Percentiles rank a stretch among this genome's conserved stretches.
phyloP scores from a whole-genome alignment of 2,113 vertebrate genomes.

The Gambusia holbrooki region DNA sequence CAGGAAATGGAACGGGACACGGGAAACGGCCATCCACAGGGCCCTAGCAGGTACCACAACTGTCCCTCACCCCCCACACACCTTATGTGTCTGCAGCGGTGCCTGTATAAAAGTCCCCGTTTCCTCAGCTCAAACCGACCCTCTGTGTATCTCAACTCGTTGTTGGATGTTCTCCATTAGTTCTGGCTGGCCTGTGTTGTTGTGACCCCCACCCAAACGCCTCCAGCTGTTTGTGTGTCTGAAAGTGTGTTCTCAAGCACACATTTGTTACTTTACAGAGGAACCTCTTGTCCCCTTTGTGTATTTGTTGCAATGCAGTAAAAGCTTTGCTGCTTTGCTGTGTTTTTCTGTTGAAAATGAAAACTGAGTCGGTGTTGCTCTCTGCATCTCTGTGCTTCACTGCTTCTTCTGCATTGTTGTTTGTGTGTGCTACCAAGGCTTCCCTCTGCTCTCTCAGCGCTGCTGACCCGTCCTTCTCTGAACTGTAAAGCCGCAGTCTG shows the following conservation, averaged over 20 bases:
- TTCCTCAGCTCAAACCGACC: slow-evolving; percentile 48
- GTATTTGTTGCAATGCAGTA: slow-evolving; percentile 70
- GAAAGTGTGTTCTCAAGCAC: slow-evolving; percentile 28
- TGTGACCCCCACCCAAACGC: slow-evolving; percentile 24
- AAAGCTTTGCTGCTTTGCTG: slow-evolving; percentile 63
- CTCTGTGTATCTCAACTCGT: slow-evolving; percentile 53
- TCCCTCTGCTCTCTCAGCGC: slow-evolving; percentile 53
- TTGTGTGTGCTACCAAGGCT: slow-evolving; percentile 54
- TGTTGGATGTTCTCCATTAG: slow-evolving; percentile 54
- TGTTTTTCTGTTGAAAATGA: slow-evolving; percentile 42
- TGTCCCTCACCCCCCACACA: slow-evolving; percentile 31
- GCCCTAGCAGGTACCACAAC: slow-evolving; percentile 74
- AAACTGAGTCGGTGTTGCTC: slow-evolving; percentile 33
- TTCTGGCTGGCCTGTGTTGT: slow-evolving; percentile 48
- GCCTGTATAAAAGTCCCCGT: slow-evolving; percentile 52
- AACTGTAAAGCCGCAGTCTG: slow-evolving; percentile 40
- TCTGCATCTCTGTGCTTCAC: slow-evolving; percentile 51
- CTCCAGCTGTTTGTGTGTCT: slow-evolving; percentile 35
- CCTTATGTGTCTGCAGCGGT: slow-evolving; percentile 54
- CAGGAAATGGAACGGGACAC: slow-evolving; percentile 75
- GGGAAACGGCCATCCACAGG: slow-evolving; percentile 70
- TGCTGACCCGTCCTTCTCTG: slow-evolving; percentile 42
- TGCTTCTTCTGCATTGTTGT: slow-evolving; percentile 55
- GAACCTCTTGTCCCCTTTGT: slow-evolving; percentile 36
- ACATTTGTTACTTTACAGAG: slow-evolving; percentile 42